Conservation (phyloP, 2,113 vertebrate genomes). For the Pipa parva region DNA sequence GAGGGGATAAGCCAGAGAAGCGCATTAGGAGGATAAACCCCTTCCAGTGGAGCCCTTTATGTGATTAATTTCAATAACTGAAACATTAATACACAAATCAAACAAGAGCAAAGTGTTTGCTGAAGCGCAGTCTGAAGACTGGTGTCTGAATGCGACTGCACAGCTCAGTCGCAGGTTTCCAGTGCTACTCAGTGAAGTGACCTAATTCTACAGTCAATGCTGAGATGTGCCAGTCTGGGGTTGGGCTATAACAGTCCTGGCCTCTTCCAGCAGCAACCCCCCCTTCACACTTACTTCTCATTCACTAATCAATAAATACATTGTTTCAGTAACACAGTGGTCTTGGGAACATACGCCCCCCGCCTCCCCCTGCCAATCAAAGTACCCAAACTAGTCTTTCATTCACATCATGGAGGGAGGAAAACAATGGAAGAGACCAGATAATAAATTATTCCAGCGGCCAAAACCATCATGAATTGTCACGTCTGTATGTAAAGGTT, state of each 20-base stretch:
- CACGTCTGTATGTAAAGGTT: conserved; percentile 17
- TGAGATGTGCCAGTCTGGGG: neutral
- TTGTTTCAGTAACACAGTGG: conserved; percentile 13
- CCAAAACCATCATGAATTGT: conserved; percentile 4
- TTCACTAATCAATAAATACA: conserved; percentile 29
- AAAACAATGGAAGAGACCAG: conserved; percentile 44
- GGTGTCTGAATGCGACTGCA: neutral
- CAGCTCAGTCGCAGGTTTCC: neutral
- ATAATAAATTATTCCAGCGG: conserved; percentile 46
- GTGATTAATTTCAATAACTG: neutral
- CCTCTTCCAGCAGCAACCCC: conserved; percentile 5
- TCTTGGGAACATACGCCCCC: conserved; percentile 32
- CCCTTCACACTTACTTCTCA: neutral
- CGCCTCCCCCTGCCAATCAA: conserved; percentile 30
- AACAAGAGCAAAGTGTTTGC: neutral
- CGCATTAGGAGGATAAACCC: neutral
- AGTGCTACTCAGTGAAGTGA: neutral
- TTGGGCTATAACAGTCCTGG: neutral
- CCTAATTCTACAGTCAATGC: neutral
- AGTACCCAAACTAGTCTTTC: conserved; percentile 42
- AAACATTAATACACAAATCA: conserved; percentile 27
- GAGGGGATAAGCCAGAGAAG: neutral
- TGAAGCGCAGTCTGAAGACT: neutral
- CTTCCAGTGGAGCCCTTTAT: neutral
- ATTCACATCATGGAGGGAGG: conserved; percentile 45